These are phyloP conservation scores for Drosophila parabipectinata DNA, from an alignment of 1,140 invertebrate species.

Conservation along the genomic window DNA sequence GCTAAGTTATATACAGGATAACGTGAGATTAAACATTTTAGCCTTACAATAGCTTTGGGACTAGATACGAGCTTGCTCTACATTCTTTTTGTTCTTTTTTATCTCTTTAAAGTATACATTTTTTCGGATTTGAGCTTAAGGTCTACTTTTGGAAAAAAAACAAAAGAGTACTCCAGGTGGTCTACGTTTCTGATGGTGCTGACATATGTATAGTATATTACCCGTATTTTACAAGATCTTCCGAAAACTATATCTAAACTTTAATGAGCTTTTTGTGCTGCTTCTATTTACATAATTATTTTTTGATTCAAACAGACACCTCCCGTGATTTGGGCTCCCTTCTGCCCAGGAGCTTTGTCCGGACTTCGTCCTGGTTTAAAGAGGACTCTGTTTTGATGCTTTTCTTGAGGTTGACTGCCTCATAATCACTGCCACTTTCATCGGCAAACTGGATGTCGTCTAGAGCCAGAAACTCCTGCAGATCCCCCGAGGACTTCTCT, in stretches of 20 bases:
- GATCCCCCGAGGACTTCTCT: constrained; percentile 81
- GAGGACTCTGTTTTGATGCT: constrained; percentile 9
- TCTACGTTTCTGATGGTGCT: constrained; percentile 39
- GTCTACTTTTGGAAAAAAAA: constrained; percentile 12
- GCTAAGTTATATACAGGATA: constrained; percentile 36
- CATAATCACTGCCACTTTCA: constrained; percentile 82
- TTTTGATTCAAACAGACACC: constrained; percentile 47
- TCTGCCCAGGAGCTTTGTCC: background rate
- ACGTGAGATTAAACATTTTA: constrained; percentile 39
- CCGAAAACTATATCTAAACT: constrained; percentile 14
- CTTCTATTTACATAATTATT: constrained; percentile 51
- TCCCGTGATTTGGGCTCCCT: constrained; percentile 44
- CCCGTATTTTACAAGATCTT: constrained; percentile 40
- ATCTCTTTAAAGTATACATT: constrained; percentile 2
- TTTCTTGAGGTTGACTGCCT: constrained; percentile 63
- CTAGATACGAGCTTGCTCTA: constrained; percentile 24
- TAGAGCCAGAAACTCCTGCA: constrained; percentile 80
- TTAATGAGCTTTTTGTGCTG: constrained; percentile 15
- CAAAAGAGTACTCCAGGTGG: constrained; percentile 33
- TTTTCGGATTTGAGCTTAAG: constrained; percentile 10
- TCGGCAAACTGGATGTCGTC: constrained; percentile 86
- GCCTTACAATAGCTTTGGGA: constrained; percentile 19
- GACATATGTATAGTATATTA: constrained; percentile 25
- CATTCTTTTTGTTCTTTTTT: constrained; percentile 4
- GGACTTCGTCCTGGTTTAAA: constrained; percentile 17